A percentile compares a stretch with the other conserved stretches of the same genome.
Conservation (phyloP, 2,888 invertebrate genomes). For the Carpatolechia fugitivella region DNA sequence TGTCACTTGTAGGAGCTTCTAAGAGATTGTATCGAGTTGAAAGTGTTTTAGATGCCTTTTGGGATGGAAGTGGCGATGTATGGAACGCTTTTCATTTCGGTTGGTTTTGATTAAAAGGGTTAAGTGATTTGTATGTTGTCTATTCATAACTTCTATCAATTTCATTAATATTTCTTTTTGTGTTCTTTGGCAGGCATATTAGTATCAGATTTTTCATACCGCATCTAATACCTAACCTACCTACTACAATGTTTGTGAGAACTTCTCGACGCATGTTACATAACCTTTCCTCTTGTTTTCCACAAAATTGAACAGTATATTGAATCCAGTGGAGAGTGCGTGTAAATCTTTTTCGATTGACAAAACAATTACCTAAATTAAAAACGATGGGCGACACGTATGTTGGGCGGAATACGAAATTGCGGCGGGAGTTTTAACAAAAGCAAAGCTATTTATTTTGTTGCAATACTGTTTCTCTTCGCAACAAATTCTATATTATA, state of each 20-base stretch:
- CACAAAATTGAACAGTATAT: conserved; percentile 27
- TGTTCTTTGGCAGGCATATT: too few relatives aligned
- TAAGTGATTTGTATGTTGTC: neutral
- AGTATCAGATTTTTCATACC: too few relatives aligned
- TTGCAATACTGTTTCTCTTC: neutral
- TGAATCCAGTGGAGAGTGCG: conserved; percentile 29
- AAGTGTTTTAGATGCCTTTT: conserved; percentile 6
- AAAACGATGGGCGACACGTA: conserved; percentile 44
- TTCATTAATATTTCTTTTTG: too few relatives aligned
- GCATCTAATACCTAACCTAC: too few relatives aligned
- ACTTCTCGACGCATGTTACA: neutral
- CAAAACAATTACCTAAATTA: conserved; percentile 55
- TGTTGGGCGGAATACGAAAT: conserved; percentile 22
- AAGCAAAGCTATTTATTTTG: neutral
- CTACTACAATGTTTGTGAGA: too few relatives aligned
- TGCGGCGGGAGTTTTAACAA: neutral
- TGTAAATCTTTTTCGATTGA: conserved; percentile 45
- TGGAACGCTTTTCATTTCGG: neutral
- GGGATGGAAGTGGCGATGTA: neutral
- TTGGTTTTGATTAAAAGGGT: too few relatives aligned
- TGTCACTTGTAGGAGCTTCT: neutral
- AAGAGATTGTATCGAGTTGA: conserved; percentile 11
- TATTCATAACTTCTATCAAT: too few relatives aligned
- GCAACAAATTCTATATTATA: neutral
- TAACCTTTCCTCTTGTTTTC: conserved; percentile 6